Evolutionary conservation across 2,113 vertebrate species (phyloP).

Genomic region (Prochilodus magdalenae): DNA sequence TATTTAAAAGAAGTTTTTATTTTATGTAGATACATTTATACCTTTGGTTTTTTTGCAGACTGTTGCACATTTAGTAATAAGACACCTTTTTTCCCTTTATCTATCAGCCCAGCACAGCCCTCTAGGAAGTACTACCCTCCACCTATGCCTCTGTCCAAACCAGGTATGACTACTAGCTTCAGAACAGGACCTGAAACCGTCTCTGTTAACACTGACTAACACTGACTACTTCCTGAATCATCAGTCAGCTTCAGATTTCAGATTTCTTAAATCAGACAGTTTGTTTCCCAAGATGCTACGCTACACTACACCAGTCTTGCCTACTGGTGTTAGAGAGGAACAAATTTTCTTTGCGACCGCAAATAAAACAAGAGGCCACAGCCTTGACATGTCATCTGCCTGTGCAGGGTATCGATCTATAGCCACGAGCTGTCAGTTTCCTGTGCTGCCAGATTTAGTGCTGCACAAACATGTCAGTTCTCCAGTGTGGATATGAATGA

Average conservation of each 20-base stretch:
- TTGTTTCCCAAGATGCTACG: neutral
- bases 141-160: slow-evolving; percentile 97
- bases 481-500: slow-evolving; percentile 5
- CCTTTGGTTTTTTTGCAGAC: too few species aligned
- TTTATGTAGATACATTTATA: too few species aligned
- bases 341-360: slow-evolving; percentile 21
- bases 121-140: slow-evolving; percentile 94
- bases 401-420: slow-evolving; percentile 8
- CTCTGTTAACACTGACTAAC: neutral
- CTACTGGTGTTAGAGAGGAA: neutral
- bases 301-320: neutral
- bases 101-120: slow-evolving; percentile 84
- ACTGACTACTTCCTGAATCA: slow-evolving; percentile 32
- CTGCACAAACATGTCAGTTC: slow-evolving; percentile 19
- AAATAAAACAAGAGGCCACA: slow-evolving; percentile 10
- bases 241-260: too few species aligned
- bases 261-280: neutral
- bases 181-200: neutral
- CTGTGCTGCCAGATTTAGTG: slow-evolving; percentile 8
- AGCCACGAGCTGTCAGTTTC: neutral
- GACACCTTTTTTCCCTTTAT: slow-evolving; percentile 42
- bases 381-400: slow-evolving; percentile 36
- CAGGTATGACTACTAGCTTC: slow-evolving; percentile 79
- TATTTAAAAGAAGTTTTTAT: too few species aligned
- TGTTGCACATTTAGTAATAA: neutral